Evolutionary conservation across 2,113 vertebrate genomes (phyloP), one percentile per base, ranked within the genome.

Genomic region (Dipodomys spectabilis): DNA sequence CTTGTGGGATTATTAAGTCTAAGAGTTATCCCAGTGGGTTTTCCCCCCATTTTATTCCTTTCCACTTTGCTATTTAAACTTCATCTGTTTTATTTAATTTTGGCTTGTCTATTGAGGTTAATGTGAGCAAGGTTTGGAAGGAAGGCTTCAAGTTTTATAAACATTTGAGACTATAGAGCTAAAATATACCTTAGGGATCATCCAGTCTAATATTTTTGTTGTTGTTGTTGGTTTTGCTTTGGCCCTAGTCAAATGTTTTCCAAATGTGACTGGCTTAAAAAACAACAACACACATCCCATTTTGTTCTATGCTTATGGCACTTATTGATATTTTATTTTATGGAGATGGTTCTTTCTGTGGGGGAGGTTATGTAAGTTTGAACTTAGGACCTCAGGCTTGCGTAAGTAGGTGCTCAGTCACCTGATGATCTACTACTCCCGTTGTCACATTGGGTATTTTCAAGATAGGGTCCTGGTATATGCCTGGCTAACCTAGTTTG

Each of bases 141-240:
- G 95, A 91, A 83, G 73, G 12, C 53, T 91, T 86, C 71, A 84
- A 90, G 64, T 85, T 79, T 89, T 60, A 57, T 23, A 44, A 88
- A 65, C 19, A 30, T 44, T 92, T 94, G 73, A 85, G 65, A 82
- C 39, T 80, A 65, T 57, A 62, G 27, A 78, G 49, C 45, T 86
- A 65, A 86, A 91, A 92, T 30, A 68, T 32, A 44, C 44, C 39
- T 94, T 79, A 80, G 78, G 32, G 53, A 68, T 82, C 78, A 80
- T 67, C 67, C 44, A 67, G 72, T 44, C 44, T 67, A 82, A n/a
- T 49, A n/a, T 44, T 9, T 20, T 57, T 60, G 39, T 77, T 68
- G 10, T 57, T 57, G 53, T 57, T 57, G 68, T 83, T 64, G 45
- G 25, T 67, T 74, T 78, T 44, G 19, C 28, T 74, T 53, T 62